These are phyloP conservation scores for Drosophila santomea DNA, from an alignment of 1,140 invertebrate genomes.

Conservation along the genomic window DNA sequence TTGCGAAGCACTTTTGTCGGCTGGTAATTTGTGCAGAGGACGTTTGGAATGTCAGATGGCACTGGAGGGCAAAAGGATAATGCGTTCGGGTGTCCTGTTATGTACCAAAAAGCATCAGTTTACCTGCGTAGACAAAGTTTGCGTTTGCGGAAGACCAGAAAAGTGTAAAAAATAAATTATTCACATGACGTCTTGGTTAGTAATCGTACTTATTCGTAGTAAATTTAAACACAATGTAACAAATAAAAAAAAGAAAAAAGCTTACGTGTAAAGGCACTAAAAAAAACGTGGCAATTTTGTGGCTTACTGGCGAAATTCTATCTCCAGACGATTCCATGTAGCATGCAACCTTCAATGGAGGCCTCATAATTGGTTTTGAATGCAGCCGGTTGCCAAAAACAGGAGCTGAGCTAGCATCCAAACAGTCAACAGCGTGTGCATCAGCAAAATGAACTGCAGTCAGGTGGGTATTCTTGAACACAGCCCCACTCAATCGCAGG, in stretches of 20 bases:
- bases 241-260: no score
- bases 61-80: not conserved
- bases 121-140: conserved; percentile 12
- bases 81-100: not conserved
- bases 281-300: not conserved
- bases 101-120: conserved; percentile 14
- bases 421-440: conserved; percentile 9
- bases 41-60: conserved; percentile 5
- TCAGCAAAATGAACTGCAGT: conserved; percentile 17
- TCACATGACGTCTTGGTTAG: no score
- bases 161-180: not conserved
- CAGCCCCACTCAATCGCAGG: not conserved
- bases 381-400: conserved; percentile 14
- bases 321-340: not conserved
- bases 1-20: no score
- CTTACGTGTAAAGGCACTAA: no score
- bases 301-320: not conserved
- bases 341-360: not conserved
- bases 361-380: conserved; percentile 19
- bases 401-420: conserved; percentile 16
- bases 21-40: not conserved
- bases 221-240: no score
- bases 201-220: no score
- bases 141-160: conserved; percentile 13
- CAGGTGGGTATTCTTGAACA: conserved; percentile 4